Percentiles rank a stretch among this genome's conserved stretches.
These are phyloP conservation scores for Charaxes varanes DNA, from an alignment of 1,140 invertebrate genomes.

Conservation along the genomic window DNA sequence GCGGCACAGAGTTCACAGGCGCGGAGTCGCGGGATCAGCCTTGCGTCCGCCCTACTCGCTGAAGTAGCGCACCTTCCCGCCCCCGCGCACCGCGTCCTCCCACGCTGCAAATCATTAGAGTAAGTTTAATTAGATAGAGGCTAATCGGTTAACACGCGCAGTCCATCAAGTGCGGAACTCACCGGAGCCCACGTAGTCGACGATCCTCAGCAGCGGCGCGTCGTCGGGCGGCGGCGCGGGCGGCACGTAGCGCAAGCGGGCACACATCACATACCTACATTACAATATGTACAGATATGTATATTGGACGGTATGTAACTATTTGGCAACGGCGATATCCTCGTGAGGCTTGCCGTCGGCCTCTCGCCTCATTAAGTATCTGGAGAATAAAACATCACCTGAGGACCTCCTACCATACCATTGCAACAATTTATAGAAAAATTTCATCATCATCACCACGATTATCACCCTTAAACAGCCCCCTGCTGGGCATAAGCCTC, in stretches of 20 bases:
- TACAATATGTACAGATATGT: slow-evolving; percentile 59
- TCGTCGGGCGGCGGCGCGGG: slow-evolving; percentile 23
- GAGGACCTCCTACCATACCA: neutral
- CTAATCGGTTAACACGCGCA: too few relatives aligned
- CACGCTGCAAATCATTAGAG: slow-evolving; percentile 71
- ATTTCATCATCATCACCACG: too few relatives aligned
- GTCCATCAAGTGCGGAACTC: too few relatives aligned
- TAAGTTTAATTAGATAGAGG: too few relatives aligned
- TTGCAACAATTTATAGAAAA: neutral
- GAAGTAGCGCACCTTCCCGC: slow-evolving; percentile 64
- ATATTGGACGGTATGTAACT: slow-evolving; percentile 55
- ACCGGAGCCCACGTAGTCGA: slow-evolving; percentile 78
- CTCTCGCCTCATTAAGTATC: slow-evolving; percentile 54
- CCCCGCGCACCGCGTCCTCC: slow-evolving; percentile 70
- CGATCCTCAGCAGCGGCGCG: slow-evolving; percentile 76
- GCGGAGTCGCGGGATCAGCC: too few relatives aligned
- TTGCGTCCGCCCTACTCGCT: too few relatives aligned
- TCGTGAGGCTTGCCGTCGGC: slow-evolving; percentile 52
- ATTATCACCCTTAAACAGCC: too few relatives aligned
- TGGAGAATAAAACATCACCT: slow-evolving; percentile 31
- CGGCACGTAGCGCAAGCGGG: slow-evolving; percentile 33
- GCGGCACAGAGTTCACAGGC: too few relatives aligned
- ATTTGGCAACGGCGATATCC: slow-evolving; percentile 43
- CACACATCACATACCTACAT: slow-evolving; percentile 29
- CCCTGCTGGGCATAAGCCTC: too few relatives aligned